phyloP scores from a whole-genome alignment of 2,797 vertebrate species.

The Chrosomus eos region DNA sequence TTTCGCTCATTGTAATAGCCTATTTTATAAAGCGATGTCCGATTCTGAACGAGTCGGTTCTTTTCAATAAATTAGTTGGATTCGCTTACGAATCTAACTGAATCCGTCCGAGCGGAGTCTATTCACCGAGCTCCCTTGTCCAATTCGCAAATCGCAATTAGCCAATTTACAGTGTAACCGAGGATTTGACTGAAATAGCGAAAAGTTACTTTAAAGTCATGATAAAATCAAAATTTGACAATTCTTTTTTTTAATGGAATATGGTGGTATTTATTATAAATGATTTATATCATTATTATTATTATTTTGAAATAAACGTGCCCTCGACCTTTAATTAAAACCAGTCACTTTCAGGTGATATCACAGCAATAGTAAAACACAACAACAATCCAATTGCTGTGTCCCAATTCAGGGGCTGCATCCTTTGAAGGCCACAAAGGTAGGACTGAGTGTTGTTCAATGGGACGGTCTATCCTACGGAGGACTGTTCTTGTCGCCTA shows the following conservation, averaged over 20 bases:
- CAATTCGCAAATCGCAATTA: background rate
- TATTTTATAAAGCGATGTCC: background rate
- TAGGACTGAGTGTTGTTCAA: no score
- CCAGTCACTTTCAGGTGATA: no score
- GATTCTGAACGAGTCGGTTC: background rate
- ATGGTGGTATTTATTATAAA: background rate
- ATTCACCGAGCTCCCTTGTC: background rate
- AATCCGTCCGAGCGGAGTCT: background rate
- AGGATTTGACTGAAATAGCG: background rate
- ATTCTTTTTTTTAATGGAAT: background rate
- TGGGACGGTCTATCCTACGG: no score
- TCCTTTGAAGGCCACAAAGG: no score
- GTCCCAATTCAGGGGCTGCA: no score
- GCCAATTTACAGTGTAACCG: background rate
- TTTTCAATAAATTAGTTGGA: conserved; percentile 1
- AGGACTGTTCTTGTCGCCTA: no score
- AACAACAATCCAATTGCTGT: no score
- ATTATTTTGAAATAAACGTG: no score
- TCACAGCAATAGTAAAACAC: no score
- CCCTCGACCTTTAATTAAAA: no score
- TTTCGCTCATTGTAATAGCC: background rate
- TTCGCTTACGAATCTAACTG: background rate
- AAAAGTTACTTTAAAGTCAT: background rate
- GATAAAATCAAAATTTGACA: background rate
- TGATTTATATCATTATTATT: no score